Evolutionary conservation across 2,888 invertebrate species (phyloP).

Genomic region (Macroteleia sp.): DNA sequence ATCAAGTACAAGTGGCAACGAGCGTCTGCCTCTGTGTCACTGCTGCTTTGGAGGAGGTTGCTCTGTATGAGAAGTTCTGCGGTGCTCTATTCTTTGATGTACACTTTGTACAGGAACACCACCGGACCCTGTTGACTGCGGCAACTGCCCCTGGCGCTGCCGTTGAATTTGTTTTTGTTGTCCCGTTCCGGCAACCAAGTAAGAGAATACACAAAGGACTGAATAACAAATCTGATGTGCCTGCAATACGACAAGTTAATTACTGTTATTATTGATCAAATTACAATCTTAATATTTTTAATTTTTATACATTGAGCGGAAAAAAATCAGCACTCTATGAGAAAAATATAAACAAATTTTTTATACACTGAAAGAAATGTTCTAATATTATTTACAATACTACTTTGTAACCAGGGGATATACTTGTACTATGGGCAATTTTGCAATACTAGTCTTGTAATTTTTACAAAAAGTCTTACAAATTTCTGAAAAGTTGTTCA

Average conservation of each 20-base stretch:
- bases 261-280: conserved; percentile 43
- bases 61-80: conserved; percentile 73
- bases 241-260: conserved; percentile 85
- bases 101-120: conserved; percentile 56
- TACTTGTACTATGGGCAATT: too few species aligned
- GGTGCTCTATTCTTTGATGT: conserved; percentile 60
- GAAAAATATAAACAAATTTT: too few species aligned
- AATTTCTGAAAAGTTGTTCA: too few species aligned
- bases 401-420: too few species aligned
- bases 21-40: conserved; percentile 82
- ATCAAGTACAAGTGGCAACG: conserved; percentile 80
- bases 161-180: conserved; percentile 85
- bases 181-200: conserved; percentile 96
- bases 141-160: conserved; percentile 62
- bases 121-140: conserved; percentile 49
- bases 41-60: conserved; percentile 73
- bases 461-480: too few species aligned
- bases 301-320: too few species aligned
- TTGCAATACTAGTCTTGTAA: too few species aligned
- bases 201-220: conserved; percentile 99
- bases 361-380: too few species aligned
- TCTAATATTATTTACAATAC: too few species aligned
- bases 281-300: too few species aligned
- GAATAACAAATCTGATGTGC: conserved; percentile 99
- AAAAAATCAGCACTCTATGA: too few species aligned